Evolutionary conservation across 2,797 vertebrate species (phyloP), one percentile per base, ranked within the genome.

Genomic region (Loris lydekkerianus): DNA sequence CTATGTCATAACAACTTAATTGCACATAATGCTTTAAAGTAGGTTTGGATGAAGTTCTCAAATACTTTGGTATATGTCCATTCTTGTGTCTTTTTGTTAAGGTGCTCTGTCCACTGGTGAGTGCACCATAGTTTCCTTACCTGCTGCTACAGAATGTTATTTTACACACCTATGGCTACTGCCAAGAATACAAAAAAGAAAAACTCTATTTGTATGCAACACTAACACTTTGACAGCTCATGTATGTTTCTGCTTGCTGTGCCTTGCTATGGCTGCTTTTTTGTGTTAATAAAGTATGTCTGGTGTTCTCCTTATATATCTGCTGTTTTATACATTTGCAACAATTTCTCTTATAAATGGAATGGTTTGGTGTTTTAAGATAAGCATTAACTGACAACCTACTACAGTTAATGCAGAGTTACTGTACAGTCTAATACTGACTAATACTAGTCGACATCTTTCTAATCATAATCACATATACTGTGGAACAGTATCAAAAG

Each of bases 41-140:
- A 98, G 96, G 93, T 98, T 98, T 97, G 94, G 97, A 97, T 97
- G 94, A 98, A 97, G 97, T 86, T 98, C 97, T 98, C 98, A 97
- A 93, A 98, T 96, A 98, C 98, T 98, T 99, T 98, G 98, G 98
- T 98, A 98, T 98, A 96, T 93, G 92, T 95, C 96, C 97, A 53
- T 53, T 15, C 14, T 53, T 53, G 49, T 53, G 49, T 53, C 49
- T 53, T 53, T 15, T 53, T 53, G 49, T 53, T 53, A 53, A 15
- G 15, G 49, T 53, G 49, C 14, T 15, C 49, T 53, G 49, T 53
- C 49, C 14, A 53, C 49, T 53, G 49, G 49, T 53, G 49, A 53
- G 49, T 53, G 14, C 49, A 5, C 49, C 49, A 53, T 53, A 53
- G 49, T 53, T 53, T 53, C 49, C 49, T 53, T 53, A 53, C 49